Evolutionary conservation across 1,140 invertebrate species (phyloP), one percentile per base, ranked within the genome.

Genomic region (Grapholita molesta): DNA sequence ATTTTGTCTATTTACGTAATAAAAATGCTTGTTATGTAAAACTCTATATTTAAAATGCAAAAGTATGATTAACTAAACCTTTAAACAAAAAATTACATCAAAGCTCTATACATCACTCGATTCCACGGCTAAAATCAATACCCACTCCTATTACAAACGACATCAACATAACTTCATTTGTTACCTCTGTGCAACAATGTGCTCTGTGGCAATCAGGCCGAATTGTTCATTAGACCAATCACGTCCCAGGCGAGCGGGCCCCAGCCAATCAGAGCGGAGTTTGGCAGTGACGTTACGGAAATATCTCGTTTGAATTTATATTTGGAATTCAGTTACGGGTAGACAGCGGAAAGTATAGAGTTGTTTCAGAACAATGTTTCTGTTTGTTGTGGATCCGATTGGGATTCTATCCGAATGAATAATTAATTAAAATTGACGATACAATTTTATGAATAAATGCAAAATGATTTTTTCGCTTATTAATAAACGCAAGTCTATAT

Each of bases 161-260:
- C 25, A 25, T 28, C n/a, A 61, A 12, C 55, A 61, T 61, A 61
- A 61, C 55, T 15, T 6, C 1, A 15, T 61, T 61, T 28, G 53
- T 8, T 23, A 23, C 23, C 2, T 61, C 55, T 61, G 25, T 6
- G 55, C 55, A 28, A 15, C 55, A 53, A 24, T 25, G 24, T 57
- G 24, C 53, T 57, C 53, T 57, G 28, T n/a, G 23, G 23, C 30
- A 65, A 65, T 35, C 30, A 65, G 18, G 28, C 30, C 61, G 12
- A 38, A 64, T 33, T 65, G 33, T 65, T 65, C 64, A 65, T 65
- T 65, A 33, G 15, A 65, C 64, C 64, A 65, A 65, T 35, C 18
- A 65, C 64, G 64, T 65, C 30, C 25, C 32, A 38, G 25, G 28
- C 25, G 55, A 23, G 25, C n/a, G 24, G 3, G 0, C 4, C 2